Percentiles rank a stretch among this genome's conserved stretches.
Evolutionary conservation across 1,140 invertebrate species (phyloP).

Genomic region (Mylabris phalerata): DNA sequence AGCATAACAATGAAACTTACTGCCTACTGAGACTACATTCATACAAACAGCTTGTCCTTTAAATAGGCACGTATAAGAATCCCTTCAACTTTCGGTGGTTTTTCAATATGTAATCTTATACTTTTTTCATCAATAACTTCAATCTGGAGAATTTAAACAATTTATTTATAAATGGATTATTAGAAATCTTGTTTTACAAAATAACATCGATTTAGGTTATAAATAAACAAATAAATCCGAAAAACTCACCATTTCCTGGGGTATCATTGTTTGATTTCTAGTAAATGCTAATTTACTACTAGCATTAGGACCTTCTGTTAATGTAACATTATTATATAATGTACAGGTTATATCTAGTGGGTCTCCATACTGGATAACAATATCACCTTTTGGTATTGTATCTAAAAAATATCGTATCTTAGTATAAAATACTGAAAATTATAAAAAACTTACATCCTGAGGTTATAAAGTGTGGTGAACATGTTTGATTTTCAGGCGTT

Average conservation of each 20-base stretch:
- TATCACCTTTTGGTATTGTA: constrained; percentile 23
- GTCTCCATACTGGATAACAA: constrained; percentile 21
- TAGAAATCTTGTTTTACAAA: too few species aligned
- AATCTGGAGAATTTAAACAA: constrained; percentile 3
- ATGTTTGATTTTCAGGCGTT: neutral
- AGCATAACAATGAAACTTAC: constrained; percentile 10
- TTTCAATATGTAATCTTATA: constrained; percentile 19
- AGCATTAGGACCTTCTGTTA: constrained; percentile 8
- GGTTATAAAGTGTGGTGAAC: neutral
- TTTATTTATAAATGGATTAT: neutral
- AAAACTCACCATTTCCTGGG: constrained; percentile 17
- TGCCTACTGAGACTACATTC: constrained; percentile 24
- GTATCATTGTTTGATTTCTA: constrained; percentile 6
- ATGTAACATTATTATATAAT: constrained; percentile 12
- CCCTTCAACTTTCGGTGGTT: neutral
- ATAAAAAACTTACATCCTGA: constrained; percentile 10
- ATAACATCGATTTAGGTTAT: neutral
- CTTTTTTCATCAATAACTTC: constrained; percentile 14
- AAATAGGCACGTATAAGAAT: constrained; percentile 3
- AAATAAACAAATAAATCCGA: neutral
- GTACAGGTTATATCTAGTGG: constrained; percentile 25
- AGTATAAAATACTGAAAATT: neutral
- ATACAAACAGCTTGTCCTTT: constrained; percentile 14
- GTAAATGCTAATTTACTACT: constrained; percentile 18
- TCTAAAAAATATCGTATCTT: constrained; percentile 14